phyloP scores from a whole-genome alignment of 2,888 invertebrate species.

The Stegana nigrithorax region DNA sequence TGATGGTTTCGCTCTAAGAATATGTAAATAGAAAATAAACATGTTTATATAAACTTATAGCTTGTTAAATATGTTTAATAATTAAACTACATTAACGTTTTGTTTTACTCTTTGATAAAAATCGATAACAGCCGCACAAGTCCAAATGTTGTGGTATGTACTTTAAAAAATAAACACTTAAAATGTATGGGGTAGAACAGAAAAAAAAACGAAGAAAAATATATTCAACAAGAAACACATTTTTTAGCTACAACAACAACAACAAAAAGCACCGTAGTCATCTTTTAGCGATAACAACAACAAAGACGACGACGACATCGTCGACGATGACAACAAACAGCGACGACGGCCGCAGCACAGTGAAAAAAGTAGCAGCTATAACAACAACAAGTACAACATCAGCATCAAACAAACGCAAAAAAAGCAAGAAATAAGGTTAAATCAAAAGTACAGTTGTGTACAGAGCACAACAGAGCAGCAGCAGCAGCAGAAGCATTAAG shows the following conservation, averaged over 20 bases:
- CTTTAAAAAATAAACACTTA: neutral
- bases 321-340: constrained; percentile 11
- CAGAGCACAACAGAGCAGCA: constrained; percentile 53
- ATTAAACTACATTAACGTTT: too few species aligned
- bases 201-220: neutral
- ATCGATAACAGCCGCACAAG: neutral
- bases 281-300: constrained; percentile 32
- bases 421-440: constrained; percentile 62
- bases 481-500: constrained; percentile 25
- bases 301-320: neutral
- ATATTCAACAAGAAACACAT: neutral
- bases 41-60: too few species aligned
- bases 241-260: neutral
- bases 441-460: constrained; percentile 66
- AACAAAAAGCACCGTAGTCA: neutral
- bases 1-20: too few species aligned
- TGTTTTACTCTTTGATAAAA: neutral
- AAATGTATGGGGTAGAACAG: neutral
- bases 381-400: constrained; percentile 41
- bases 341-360: neutral
- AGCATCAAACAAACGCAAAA: constrained; percentile 39
- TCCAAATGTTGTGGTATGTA: too few species aligned
- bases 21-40: too few species aligned
- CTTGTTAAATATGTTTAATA: neutral
- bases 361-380: constrained; percentile 31